Evolutionary conservation across 1,140 invertebrate genomes (phyloP), one percentile per base, ranked within the genome.

Genomic region (Ericerus pela): DNA sequence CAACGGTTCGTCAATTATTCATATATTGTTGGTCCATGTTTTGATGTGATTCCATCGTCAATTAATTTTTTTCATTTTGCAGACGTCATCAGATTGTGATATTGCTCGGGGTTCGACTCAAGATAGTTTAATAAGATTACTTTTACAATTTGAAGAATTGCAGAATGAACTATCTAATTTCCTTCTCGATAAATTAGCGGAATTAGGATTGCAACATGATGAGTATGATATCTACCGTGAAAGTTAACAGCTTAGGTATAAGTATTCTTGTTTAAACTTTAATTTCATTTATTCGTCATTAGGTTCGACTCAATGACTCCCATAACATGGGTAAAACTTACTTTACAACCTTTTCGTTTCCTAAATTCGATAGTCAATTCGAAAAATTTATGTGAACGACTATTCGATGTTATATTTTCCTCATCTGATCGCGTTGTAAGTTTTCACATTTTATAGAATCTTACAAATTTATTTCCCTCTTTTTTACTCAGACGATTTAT

Each of bases 141-240:
- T 62, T n/a, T 38, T 62, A 6, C 61, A 62, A 56, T 31, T 62
- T 16, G 57, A 60, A 51, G 43, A 47, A 31, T 30, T 62, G 26
- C 59, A 62, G 38, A 31, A 54, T 31, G 43, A 37, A 12, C 26
- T 62, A 43, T 57, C 58, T 33, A 55, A 62, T 33, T 57, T 58
- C 33, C 51, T 62, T 1, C 51, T 62, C 22, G 61, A 62, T 38
- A 60, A 60, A 59, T 54, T 62, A 51, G 59, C 54, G 11, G 59
- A 62, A 51, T 36, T 62, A 38, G 29, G 33, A 16, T 54, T 60
- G 38, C 57, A 58, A 31, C 52, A 57, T 30, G 28, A n/a, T 20
- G 31, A 43, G 20, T 28, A 10, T 6, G 27, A n/a, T 30, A 38
- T 53, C 24, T 5, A 26, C 18, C 47, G 12, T 33, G 11, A 2